These are phyloP conservation scores for Luperina nickerlii DNA, from an alignment of 2,888 invertebrate species.

Conservation along the genomic window DNA sequence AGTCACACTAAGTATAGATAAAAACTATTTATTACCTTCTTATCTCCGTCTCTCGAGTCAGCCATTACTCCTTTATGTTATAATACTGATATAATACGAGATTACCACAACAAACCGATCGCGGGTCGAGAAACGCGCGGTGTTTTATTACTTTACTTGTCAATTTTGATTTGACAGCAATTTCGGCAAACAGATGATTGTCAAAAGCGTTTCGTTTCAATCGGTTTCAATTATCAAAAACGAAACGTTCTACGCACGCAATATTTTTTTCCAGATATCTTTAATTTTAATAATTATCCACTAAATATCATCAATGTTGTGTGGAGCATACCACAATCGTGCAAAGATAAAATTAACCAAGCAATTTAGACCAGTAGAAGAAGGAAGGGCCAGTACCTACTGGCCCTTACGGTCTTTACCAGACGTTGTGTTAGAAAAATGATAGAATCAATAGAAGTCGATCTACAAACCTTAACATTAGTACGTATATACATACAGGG, in stretches of 20 bases:
- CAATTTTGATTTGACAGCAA: conserved; percentile 61
- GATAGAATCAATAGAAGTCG: no score
- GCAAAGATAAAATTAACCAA: neutral
- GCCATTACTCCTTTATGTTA: conserved; percentile 78
- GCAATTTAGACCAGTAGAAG: neutral
- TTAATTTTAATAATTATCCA: no score
- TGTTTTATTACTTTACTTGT: conserved; percentile 53
- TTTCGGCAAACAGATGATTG: conserved; percentile 71
- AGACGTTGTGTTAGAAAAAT: no score
- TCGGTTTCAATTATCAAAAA: neutral
- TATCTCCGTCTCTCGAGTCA: conserved; percentile 80
- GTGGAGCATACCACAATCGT: neutral
- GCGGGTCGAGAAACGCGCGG: conserved; percentile 51
- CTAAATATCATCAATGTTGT: neutral
- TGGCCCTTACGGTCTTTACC: neutral
- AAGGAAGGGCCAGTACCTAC: no score
- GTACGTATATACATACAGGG: no score
- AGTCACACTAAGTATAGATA: conserved; percentile 71
- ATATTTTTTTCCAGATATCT: neutral
- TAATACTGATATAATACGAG: conserved; percentile 60
- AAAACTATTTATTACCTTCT: conserved; percentile 82
- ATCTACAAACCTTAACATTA: no score
- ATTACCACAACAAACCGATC: conserved; percentile 58
- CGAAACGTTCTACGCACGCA: neutral
- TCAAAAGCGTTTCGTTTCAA: conserved; percentile 68